phyloP scores from a whole-genome alignment of 2,797 vertebrate species.

The Chaetodon trifasciatus region DNA sequence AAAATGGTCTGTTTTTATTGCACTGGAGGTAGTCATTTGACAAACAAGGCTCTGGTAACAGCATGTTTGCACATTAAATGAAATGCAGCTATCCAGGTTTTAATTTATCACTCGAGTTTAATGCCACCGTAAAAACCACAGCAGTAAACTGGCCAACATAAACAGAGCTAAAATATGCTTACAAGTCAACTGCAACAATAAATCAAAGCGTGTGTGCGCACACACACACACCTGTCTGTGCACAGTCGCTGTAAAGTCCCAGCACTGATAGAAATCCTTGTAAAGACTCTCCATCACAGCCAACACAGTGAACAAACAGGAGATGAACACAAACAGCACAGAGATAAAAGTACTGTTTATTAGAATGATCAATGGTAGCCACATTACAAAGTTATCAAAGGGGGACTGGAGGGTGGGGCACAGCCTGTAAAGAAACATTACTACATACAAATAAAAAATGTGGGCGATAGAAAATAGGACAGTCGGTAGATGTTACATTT shows the following conservation, averaged over 20 bases:
- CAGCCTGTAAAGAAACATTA: conserved; percentile 54
- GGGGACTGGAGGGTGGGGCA: conserved; percentile 5
- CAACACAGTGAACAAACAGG: background rate
- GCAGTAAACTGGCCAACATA: background rate
- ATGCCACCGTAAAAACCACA: conserved; percentile 5
- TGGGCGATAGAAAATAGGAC: conserved; percentile 28
- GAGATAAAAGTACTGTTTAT: conserved; percentile 72
- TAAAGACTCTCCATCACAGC: background rate
- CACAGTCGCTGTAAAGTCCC: background rate
- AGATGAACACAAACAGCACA: background rate
- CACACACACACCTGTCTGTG: background rate
- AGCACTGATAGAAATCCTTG: background rate
- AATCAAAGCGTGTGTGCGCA: conserved; percentile 1
- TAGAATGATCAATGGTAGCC: conserved; percentile 54
- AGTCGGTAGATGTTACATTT: background rate
- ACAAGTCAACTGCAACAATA: conserved; percentile 7
- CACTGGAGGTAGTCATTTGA: background rate
- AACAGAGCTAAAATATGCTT: conserved; percentile 24
- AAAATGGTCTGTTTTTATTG: background rate
- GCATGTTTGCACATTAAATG: background rate
- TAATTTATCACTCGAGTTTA: conserved; percentile 18
- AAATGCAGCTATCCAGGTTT: conserved; percentile 1
- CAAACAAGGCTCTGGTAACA: background rate
- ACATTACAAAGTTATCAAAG: conserved; percentile 63
- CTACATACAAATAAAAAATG: conserved; percentile 66